These are phyloP conservation scores for Apomyelois bistriatella DNA, from an alignment of 2,888 invertebrate genomes.

Conservation along the genomic window DNA sequence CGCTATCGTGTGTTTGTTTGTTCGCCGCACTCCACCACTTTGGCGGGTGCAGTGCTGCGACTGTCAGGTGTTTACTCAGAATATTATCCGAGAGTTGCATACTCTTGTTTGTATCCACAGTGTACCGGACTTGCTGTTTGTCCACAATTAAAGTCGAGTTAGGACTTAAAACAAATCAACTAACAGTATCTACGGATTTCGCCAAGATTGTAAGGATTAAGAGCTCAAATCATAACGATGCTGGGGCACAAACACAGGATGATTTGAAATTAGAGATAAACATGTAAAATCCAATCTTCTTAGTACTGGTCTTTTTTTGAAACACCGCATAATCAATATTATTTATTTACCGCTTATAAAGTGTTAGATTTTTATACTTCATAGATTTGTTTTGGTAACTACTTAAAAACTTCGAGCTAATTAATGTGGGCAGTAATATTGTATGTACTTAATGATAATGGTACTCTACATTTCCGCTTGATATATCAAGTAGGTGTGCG, in stretches of 20 bases:
- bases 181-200: background rate
- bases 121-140: conserved; percentile 41
- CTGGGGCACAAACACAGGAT: no score
- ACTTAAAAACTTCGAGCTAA: no score
- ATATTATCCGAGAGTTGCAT: conserved; percentile 47
- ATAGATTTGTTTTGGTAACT: no score
- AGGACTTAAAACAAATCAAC: conserved; percentile 12
- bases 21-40: conserved; percentile 44
- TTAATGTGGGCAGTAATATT: no score
- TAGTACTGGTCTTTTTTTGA: no score
- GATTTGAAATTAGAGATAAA: no score
- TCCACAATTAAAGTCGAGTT: conserved; percentile 44
- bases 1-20: conserved; percentile 34
- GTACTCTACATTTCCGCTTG: no score
- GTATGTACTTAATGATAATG: no score
- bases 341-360: no score
- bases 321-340: no score
- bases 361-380: no score
- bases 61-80: conserved; percentile 64
- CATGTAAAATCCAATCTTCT: no score
- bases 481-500: background rate
- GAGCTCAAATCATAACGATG: background rate
- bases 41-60: conserved; percentile 48
- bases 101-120: conserved; percentile 41
- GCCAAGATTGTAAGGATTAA: background rate